Evolutionary conservation across 2,113 vertebrate genomes (phyloP).

Genomic region (Upupa epops): DNA sequence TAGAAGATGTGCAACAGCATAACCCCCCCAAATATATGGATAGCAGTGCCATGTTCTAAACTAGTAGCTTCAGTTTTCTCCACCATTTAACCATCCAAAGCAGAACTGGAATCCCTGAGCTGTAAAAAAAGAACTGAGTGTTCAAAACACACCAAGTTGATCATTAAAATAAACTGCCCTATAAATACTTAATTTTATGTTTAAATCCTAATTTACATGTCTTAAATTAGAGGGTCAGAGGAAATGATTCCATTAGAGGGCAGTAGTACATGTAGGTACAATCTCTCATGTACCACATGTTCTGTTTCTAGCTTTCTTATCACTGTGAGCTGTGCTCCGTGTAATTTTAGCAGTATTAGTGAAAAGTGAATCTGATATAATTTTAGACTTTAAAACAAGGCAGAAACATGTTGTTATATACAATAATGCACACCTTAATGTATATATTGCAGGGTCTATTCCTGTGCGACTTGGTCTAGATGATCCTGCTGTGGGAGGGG

Average conservation of each 20-base stretch:
- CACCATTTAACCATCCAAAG: neutral
- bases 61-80: neutral
- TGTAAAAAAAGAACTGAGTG: neutral
- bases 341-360: neutral
- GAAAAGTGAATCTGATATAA: neutral
- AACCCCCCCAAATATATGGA: neutral
- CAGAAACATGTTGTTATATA: neutral
- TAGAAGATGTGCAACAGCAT: neutral
- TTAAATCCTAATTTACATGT: neutral
- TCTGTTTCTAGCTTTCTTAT: neutral
- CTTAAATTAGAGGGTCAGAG: neutral
- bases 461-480: too few species aligned
- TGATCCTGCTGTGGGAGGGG: too few species aligned
- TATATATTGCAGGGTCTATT: neutral
- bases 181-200: neutral
- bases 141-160: neutral
- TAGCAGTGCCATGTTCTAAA: neutral
- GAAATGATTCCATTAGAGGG: constrained; percentile 32
- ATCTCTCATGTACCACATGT: neutral
- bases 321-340: neutral
- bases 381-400: neutral
- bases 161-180: neutral
- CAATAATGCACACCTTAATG: neutral
- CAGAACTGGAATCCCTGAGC: neutral
- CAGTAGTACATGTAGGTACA: constrained; percentile 10